Evolutionary conservation across 2,888 invertebrate genomes (phyloP), one percentile per base, ranked within the genome.

Genomic region (Poecilobothrus nobilitatus): DNA sequence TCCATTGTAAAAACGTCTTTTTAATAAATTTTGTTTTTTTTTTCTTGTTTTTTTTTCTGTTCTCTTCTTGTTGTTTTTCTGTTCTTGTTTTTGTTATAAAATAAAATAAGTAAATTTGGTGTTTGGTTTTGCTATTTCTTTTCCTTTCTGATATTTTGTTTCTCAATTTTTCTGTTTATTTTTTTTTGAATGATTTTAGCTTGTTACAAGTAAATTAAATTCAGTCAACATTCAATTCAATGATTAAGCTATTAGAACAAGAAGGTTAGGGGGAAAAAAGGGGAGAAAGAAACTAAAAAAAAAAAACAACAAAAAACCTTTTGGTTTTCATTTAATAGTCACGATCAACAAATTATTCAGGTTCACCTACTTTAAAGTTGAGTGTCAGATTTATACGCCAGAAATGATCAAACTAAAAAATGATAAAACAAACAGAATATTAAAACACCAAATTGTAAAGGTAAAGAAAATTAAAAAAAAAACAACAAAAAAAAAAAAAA

Each of bases 311-410:
- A 53, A 27, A 53, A 53, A 53, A 53, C 53, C 53, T 53, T 53
- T 6, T 8, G 18, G 53, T 18, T n/a, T 44, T 34, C 62, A 70
- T 71, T 71, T 70, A 70, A 68, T 67, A 69, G 70, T 72, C 70
- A 72, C 72, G 72, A 71, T 71, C 71, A 64, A 69, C 62, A 22
- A 69, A 68, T 69, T 69, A 72, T 72, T 72, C 71, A 71, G 71
- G 70, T 72, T 72, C 71, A 72, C 72, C 72, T 72, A 72, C 72
- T 72, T 72, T 70, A 70, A 64, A 69, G 69, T 67, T 67, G 69
- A 53, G 53, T 53, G 53, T 53, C 53, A 53, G 53, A 53, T 53
- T 53, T 53, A 53, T 15, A 53, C 6, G 53, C 18, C 18, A n/a
- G 15, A 53, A 53, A 53, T 53, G 27, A 1, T 53, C 18, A 53